phyloP scores from a whole-genome alignment of 2,113 vertebrate genomes.

The Crocuta crocuta region DNA sequence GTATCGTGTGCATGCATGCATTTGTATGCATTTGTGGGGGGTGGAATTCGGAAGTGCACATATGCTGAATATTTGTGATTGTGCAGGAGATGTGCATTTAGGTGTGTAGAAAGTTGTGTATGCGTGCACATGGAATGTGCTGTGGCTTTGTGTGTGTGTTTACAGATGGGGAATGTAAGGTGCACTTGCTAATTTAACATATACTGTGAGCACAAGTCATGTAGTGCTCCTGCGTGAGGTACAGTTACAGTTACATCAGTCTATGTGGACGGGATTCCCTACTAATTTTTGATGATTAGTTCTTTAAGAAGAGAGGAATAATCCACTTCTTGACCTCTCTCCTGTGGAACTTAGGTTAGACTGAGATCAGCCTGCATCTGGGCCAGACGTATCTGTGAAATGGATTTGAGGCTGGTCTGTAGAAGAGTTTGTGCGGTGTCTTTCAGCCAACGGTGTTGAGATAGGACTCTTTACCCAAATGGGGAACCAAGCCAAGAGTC shows the following conservation, averaged over 20 bases:
- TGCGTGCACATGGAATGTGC: neutral
- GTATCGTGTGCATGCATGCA: accelerated
- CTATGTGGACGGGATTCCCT: neutral
- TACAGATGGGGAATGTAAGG: neutral
- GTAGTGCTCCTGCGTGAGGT: neutral
- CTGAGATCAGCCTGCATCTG: neutral
- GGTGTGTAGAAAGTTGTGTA: neutral
- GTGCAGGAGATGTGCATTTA: neutral
- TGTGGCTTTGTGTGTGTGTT: neutral
- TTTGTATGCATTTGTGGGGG: neutral
- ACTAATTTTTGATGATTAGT: neutral
- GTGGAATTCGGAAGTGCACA: neutral
- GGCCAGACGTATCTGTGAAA: neutral
- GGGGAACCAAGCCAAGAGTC: neutral
- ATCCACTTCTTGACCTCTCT: neutral
- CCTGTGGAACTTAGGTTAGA: neutral
- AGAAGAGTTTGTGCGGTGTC: neutral
- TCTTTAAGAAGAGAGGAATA: conserved; percentile 52
- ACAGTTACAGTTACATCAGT: neutral
- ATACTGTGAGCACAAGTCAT: neutral
- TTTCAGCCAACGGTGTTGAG: neutral
- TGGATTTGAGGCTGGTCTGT: neutral
- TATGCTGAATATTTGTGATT: neutral
- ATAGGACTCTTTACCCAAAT: neutral
- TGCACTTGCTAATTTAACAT: neutral